Evolutionary conservation across 2,888 invertebrate species (phyloP).

Genomic region (Harpagoxenus sublaevis): DNA sequence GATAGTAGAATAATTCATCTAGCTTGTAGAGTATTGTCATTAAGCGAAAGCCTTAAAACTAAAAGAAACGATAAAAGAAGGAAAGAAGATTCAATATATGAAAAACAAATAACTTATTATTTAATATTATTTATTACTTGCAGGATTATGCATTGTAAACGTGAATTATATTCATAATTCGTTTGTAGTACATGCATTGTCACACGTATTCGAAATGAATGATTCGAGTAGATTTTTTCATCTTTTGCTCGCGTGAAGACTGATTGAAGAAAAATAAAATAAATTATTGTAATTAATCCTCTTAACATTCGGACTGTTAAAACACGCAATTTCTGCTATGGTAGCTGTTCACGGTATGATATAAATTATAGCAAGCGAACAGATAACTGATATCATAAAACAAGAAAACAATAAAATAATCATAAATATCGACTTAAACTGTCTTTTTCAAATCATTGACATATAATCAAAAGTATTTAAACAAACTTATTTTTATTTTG

Average conservation of each 20-base stretch:
- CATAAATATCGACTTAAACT: not conserved
- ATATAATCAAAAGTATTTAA: not conserved
- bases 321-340: not conserved
- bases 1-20: not conserved
- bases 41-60: not conserved
- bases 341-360: not conserved
- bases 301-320: not conserved
- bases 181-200: not conserved
- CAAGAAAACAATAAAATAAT: not conserved
- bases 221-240: not conserved
- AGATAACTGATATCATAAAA: not conserved
- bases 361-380: not conserved
- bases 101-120: not conserved
- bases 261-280: not conserved
- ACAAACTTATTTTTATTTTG: constrained; percentile 3
- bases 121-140: not conserved
- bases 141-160: not conserved
- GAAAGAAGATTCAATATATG: not conserved
- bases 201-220: not conserved
- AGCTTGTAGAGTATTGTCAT: not conserved
- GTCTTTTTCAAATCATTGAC: not conserved
- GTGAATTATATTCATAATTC: not conserved
- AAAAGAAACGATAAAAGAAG: not conserved
- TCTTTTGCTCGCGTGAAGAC: not conserved
- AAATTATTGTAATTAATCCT: not conserved